These are phyloP conservation scores for Ditula angustiorana DNA, from an alignment of 2,888 invertebrate genomes.

Conservation along the genomic window DNA sequence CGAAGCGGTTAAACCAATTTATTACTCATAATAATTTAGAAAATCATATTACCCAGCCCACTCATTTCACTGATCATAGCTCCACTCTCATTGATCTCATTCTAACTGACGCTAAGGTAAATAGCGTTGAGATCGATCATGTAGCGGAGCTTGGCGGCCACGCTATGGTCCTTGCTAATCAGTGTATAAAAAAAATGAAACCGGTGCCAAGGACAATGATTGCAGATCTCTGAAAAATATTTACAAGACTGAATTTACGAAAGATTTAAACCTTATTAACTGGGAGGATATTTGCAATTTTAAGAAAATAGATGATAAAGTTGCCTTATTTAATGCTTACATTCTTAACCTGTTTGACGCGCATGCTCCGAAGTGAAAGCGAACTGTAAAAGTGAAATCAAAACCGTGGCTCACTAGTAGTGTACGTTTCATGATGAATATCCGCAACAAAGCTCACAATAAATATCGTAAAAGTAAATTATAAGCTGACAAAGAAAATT, in stretches of 20 bases:
- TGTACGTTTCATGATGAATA: background rate
- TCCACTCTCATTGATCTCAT: background rate
- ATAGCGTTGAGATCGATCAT: background rate
- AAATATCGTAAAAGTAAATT: background rate
- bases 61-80: background rate
- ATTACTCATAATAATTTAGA: too few species aligned
- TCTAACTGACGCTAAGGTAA: background rate
- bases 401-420: background rate
- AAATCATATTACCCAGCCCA: too few species aligned
- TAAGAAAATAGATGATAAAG: background rate
- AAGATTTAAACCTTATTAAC: background rate
- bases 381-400: background rate
- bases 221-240: background rate
- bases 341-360: background rate
- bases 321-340: background rate
- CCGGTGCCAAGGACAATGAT: background rate
- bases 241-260: background rate
- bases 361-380: background rate
- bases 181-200: background rate
- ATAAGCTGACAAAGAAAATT: conserved; percentile 16
- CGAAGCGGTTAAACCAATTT: too few species aligned
- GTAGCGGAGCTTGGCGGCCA: background rate
- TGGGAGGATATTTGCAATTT: background rate
- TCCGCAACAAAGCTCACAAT: background rate
- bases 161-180: background rate